A percentile compares a stretch with the other conserved stretches of the same genome.
Evolutionary conservation across 2,113 vertebrate genomes (phyloP).

Genomic region (Tenebrosternarchus preto): DNA sequence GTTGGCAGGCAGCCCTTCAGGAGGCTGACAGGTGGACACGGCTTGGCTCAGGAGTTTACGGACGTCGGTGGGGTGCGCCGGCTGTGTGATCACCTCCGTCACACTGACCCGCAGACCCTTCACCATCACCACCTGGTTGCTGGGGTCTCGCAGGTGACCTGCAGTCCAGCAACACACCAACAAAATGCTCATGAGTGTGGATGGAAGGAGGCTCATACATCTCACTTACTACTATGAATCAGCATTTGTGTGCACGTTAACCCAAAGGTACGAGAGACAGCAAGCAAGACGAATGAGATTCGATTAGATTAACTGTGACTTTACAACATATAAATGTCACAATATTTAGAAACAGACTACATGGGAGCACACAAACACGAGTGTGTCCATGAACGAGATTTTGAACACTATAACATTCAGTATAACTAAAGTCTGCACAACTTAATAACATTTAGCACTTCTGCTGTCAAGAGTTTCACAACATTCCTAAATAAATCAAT

Average conservation of each 20-base stretch:
- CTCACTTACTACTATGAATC: too few species aligned
- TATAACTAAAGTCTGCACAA: too few species aligned
- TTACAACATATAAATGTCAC: not conserved
- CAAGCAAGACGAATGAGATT: too few species aligned
- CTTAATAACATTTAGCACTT: too few species aligned
- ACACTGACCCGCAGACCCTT: slow-evolving; percentile 94
- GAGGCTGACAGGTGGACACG: slow-evolving; percentile 88
- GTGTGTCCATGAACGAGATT: not conserved
- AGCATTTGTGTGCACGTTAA: too few species aligned
- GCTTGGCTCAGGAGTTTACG: slow-evolving; percentile 84
- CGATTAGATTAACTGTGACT: not conserved
- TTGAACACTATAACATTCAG: not conserved
- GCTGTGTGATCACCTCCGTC: slow-evolving; percentile 83
- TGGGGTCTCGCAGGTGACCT: slow-evolving; percentile 95
- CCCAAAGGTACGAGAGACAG: too few species aligned
- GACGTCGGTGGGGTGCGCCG: slow-evolving; percentile 71
- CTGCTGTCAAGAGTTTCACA: not conserved
- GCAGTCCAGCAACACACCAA: not conserved
- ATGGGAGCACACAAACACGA: not conserved
- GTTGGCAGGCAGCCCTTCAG: slow-evolving; percentile 84
- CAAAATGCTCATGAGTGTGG: not conserved
- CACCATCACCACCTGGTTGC: slow-evolving; percentile 92
- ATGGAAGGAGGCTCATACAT: not conserved
- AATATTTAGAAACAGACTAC: not conserved
- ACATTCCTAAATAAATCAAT: slow-evolving; percentile 38